Evolutionary conservation across 2,113 vertebrate species (phyloP), one percentile per base, ranked within the genome.

Genomic region (Gadus chalcogrammus): DNA sequence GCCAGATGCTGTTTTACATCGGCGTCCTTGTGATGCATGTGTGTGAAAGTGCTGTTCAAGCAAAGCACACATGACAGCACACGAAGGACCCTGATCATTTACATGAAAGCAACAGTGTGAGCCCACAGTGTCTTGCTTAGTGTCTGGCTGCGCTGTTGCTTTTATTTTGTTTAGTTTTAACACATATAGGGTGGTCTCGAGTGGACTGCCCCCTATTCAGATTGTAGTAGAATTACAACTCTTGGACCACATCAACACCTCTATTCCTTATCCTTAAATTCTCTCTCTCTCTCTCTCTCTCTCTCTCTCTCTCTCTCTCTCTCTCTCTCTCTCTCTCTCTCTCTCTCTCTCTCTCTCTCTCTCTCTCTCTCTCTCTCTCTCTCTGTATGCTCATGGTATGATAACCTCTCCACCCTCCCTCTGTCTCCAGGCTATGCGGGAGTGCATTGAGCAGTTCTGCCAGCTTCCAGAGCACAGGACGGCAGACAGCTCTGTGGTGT

Each of bases 401-500:
- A 35, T 35, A 35, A 35, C 31, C 42, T 48, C 42, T 48, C 42
- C 20, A 35, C 18, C 7, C 20, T 72, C 13, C 3, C 67, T 64
- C 1, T 59, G 69, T 75, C 15, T 68, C 24, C 69, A 99, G 97
- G 91, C 87, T 69, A 99, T 98, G 94, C 92, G 87, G 61, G 80
- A 76, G 4, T 88, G 92, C n/a, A 90, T 99, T 13, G 87, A 94
- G 84, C 88, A 74, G 8, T 99, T 98, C 73, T 85, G 92, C 55
- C 88, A 85, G 74, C 82, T 77, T 0, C 81, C 78, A 2, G 89
- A 90, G 15, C 97, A 98, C 77, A 85, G 70, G 8, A 66, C 79
- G 15, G 83, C 86, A 16, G 94, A 98, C 91, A 95, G 96, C 71
- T 94, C 93, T 79, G 90, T 95, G 62, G 92, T 99, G 70, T 95